phyloP scores from a whole-genome alignment of 2,888 invertebrate genomes.

The Drosophila antonietae region DNA sequence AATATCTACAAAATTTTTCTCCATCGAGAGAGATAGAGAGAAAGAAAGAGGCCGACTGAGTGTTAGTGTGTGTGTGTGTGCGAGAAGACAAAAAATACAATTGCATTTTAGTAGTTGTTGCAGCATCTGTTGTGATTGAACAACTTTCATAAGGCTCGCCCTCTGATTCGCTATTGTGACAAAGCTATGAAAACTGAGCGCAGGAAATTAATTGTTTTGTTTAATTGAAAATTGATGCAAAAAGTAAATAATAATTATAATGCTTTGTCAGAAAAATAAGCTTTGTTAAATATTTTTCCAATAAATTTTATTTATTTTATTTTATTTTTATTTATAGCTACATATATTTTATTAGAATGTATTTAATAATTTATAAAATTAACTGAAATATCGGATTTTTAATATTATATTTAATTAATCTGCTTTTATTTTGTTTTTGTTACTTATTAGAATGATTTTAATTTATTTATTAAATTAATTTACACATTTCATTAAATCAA shows the following conservation, averaged over 20 bases:
- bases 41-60: background rate
- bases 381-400: too few relatives aligned
- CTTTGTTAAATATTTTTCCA: background rate
- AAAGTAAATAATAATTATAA: constrained; percentile 18
- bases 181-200: constrained; percentile 44
- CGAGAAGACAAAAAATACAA: constrained; percentile 8
- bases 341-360: too few relatives aligned
- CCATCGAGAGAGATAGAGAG: constrained; percentile 27
- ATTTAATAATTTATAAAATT: too few relatives aligned
- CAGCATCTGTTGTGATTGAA: constrained; percentile 46
- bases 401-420: too few relatives aligned
- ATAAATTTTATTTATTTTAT: too few relatives aligned
- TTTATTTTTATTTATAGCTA: too few relatives aligned
- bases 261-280: background rate
- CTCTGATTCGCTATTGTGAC: constrained; percentile 5
- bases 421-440: too few relatives aligned
- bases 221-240: constrained; percentile 27
- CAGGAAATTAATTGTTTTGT: constrained; percentile 34
- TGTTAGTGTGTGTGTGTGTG: constrained; percentile 24
- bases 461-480: too few relatives aligned
- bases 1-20: constrained; percentile 58
- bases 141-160: constrained; percentile 32
- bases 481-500: too few relatives aligned
- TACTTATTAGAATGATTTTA: too few relatives aligned
- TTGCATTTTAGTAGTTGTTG: constrained; percentile 17